Evolutionary conservation across 2,113 vertebrate genomes (phyloP).

Genomic region (Suncus etruscus): DNA sequence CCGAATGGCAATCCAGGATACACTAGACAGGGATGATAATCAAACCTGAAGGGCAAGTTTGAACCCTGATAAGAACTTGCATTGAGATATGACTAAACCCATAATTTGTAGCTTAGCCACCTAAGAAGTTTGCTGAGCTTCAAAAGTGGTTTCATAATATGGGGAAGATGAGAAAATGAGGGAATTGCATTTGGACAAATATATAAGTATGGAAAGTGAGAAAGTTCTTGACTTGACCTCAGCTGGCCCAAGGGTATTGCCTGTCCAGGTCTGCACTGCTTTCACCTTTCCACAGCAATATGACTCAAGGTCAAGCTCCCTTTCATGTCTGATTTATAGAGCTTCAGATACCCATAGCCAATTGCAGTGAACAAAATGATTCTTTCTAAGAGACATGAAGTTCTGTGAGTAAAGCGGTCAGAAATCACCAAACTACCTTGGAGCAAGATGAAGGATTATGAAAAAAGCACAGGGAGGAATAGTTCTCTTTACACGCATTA

Average conservation of each 20-base stretch:
- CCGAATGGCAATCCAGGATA: not conserved
- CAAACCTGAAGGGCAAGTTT: not conserved
- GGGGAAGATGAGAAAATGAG: constrained; percentile 4
- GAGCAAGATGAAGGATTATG: not conserved
- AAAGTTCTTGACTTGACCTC: constrained; percentile 35
- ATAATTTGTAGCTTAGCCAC: not conserved
- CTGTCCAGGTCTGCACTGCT: not conserved
- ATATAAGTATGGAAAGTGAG: not conserved
- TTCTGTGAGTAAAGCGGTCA: not conserved
- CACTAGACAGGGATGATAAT: not conserved
- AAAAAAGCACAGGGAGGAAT: no score
- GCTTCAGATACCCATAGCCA: not conserved
- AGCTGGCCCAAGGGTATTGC: constrained; percentile 29
- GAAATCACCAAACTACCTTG: not conserved
- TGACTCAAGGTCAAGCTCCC: constrained; percentile 3
- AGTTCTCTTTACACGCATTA: not conserved
- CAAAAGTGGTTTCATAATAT: constrained; percentile 40
- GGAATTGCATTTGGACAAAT: constrained; percentile 21
- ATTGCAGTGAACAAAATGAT: not conserved
- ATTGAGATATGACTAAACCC: not conserved
- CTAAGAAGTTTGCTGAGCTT: constrained; percentile 2
- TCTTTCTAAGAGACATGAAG: not conserved
- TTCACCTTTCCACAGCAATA: not conserved
- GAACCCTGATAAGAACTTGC: not conserved
- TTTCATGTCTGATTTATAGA: not conserved